Base-by-base conservation (phyloP, 2,888 invertebrate species). In the Meiosimyza platycephala region DNA sequence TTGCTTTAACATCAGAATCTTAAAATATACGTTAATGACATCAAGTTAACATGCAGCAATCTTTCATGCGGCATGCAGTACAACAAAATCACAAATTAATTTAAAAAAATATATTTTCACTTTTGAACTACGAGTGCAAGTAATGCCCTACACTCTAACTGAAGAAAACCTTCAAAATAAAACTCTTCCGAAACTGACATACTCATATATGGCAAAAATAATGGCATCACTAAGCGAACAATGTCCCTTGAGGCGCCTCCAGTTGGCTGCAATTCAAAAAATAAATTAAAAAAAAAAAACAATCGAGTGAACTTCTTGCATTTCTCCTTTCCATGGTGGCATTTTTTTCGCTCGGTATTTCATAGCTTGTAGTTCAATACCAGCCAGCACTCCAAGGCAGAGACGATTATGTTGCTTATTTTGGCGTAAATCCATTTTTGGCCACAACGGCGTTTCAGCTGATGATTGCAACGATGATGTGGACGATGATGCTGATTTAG, bases 191-290 rank as follows among this genome's bases (percentile, higher is more conserved):
- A 16, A 47, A 15, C 40, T 15, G 28, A 11, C 16, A 48, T 18
- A 50, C 40, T 9, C 70, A 50, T 63, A 63, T 70, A 63, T 52
- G 70, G 63, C 40, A 63, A 18, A 70, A 70, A 63, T 70, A 70
- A 70, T 70, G 51, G 65, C 50, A 28, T 55, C 15, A 16, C 15
- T 65, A 28, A 59, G 59, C 65, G 51, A 13, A 18, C 55, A 55
- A 22, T 33, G 59, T 71, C 71, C 64, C 65, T 59, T 51, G 59
- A 71, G 65, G 71, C 71, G 54, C 51, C 68, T 69, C 50, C 28
- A 40, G 47, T 33, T 47, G 70, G 62, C 63, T 54, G 22, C 40
- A 40, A n/a, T 54, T 62, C 63, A 54, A 63, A n/a, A 47, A 63
- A 48, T 40, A 63, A 33, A 16, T 51, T 51, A 16, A 69, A 47